Evolutionary conservation across 2,888 invertebrate species (phyloP), one percentile per base, ranked within the genome.

Genomic region (Lomographa bimaculata): DNA sequence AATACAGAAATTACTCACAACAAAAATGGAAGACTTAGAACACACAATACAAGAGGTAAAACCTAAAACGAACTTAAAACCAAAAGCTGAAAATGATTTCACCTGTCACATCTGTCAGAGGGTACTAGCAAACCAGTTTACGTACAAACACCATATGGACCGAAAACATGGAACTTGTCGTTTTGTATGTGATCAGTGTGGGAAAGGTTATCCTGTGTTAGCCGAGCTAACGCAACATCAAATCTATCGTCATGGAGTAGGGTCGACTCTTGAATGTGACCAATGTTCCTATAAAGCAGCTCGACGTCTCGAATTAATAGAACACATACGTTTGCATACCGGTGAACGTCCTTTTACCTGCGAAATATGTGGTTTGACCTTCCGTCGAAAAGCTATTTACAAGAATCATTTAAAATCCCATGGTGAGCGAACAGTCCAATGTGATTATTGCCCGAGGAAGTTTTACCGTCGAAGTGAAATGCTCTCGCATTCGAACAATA

Each of bases 311-410:
- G 72, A 71, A 7, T 51, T 87, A 29, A 67, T 66, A 0, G 87
- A 85, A 59, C 87, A 87, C 46, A 64, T 72, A 18, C 43, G 86
- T 5, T 30, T 82, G 1, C 87, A 87, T 36, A 78, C 85, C 0
- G 87, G 86, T 0, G 87, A 86, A 42, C 43, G 87, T 14, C 89
- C 87, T 0, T 86, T 78, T 19, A 65, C 82, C 0, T 89, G 89
- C 48, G 84, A 85, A 0, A 75, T 79, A 41, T 89, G 89, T 10
- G 85, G 86, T 0, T 43, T 82, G 1, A 85, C 84, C 0, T 87
- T 86, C 62, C 70, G 83, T 0, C 61, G 85, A 32, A 59, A 66
- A 32, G 75, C 71, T 0, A 74, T 84, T 27, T 84, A 79, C 75
- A 78, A 55, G 9, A 82, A 79, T 8, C 87, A 89, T 53, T 50